Evolutionary conservation across 1,140 invertebrate genomes (phyloP).

Genomic region (Macrobrachium nipponense): DNA sequence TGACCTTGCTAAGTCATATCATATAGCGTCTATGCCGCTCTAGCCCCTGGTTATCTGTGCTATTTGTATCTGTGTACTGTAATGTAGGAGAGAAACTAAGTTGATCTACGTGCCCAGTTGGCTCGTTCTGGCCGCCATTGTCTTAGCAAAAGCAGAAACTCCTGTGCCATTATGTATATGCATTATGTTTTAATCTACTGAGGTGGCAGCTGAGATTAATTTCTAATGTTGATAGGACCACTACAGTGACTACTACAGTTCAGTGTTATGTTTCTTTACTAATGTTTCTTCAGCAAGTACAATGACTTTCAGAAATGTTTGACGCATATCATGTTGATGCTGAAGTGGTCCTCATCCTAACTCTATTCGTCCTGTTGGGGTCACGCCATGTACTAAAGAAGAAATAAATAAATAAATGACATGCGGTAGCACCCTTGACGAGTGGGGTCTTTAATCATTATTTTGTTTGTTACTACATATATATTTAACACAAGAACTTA

Average conservation of each 20-base stretch:
- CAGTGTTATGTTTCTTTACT: too few relatives aligned
- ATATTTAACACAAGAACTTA: conserved; percentile 20
- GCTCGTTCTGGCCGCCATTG: conserved; percentile 42
- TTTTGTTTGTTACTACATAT: conserved; percentile 31
- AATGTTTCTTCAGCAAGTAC: too few relatives aligned
- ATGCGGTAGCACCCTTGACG: too few relatives aligned
- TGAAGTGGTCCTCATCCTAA: too few relatives aligned
- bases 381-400: too few relatives aligned
- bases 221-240: neutral
- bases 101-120: conserved; percentile 19
- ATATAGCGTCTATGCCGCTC: conserved; percentile 46
- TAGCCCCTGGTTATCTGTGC: conserved; percentile 53
- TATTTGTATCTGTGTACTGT: conserved; percentile 53
- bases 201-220: neutral
- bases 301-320: too few relatives aligned
- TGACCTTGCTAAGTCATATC: conserved; percentile 49
- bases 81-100: conserved; percentile 39
- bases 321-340: too few relatives aligned
- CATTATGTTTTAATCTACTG: conserved; percentile 1
- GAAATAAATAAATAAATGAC: too few relatives aligned
- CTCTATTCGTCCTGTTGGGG: too few relatives aligned
- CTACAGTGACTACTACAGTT: neutral
- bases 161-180: conserved; percentile 41
- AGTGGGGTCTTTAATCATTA: conserved; percentile 3
- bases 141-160: conserved; percentile 22